Evolutionary conservation across 64 coral and sea anemone genomes (phyloP), one percentile per base, ranked within the genome.

Genomic region (Trachythela sp.): DNA sequence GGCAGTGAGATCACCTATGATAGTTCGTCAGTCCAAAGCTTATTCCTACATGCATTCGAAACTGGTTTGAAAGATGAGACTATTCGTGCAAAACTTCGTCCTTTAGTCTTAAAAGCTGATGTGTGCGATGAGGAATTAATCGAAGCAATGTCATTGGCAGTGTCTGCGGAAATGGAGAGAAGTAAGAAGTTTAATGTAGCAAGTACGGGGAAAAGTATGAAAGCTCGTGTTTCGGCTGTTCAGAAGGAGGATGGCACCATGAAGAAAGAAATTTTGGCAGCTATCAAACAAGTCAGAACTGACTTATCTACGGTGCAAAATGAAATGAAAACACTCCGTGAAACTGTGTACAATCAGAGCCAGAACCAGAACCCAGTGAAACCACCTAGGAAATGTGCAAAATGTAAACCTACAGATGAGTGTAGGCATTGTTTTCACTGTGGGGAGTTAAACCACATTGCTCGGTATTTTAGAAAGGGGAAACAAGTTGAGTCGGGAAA

Each of bases 31-130:
- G 93, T 94, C 5, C 93, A 94, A 77, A 52, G 83, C 26, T 39
- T 94, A 14, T 94, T 94, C 41, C 50, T 92, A 29, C 92, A 88
- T 83, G 54, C 88, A 26, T 7, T 93, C 6, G 87, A 93, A 80
- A 93, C 87, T 0, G 84, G 92, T 17, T 33, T 93, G 20, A 76
- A 39, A 77, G 92, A 93, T 83, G 92, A 93, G 52, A 89, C 64
- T 18, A 93, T 93, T 80, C 58, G 60, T 1, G 90, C 83, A 13
- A 91, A 91, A 71, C 27, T 91, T 9, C 33, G 90, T 11, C 90
- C 90, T 1, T 10, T 59, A 13, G 38, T 49, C 11, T 13, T 42
- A 35, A 75, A 89, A 31, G 36, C 40, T 2, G 17, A 83, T 48
- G 88, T 89, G 39, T 33, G 87, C n/a, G 89, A 90, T 32, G 89